Percentiles rank a stretch among this genome's conserved stretches.
These are phyloP conservation scores for Lamellibrachia luymesi DNA, from an alignment of 1,140 invertebrate genomes.

Conservation along the genomic window DNA sequence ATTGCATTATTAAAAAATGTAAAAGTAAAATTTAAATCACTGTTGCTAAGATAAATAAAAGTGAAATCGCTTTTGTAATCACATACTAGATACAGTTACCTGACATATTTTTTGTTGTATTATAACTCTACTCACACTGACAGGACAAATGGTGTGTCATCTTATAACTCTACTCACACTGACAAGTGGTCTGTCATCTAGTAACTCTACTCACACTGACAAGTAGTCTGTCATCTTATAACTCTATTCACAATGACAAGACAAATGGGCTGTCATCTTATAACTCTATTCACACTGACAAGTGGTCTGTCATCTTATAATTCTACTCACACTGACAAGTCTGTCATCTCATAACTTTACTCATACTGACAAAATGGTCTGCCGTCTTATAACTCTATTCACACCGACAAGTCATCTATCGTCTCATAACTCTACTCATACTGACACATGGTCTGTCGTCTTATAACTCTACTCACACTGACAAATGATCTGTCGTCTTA, in stretches of 20 bases:
- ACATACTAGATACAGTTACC: too few species aligned
- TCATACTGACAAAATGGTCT: neutral
- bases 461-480: neutral
- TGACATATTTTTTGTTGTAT: too few species aligned
- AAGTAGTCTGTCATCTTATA: neutral
- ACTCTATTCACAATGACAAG: neutral
- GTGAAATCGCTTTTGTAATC: too few species aligned
- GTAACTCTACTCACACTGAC: neutral
- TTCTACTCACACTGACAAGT: neutral
- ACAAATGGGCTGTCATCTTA: neutral
- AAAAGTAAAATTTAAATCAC: neutral
- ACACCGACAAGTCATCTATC: neutral
- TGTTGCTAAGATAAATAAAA: neutral
- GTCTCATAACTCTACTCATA: neutral
- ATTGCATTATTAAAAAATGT: neutral
- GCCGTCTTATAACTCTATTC: neutral
- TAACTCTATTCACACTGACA: neutral
- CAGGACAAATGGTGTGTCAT: too few species aligned
- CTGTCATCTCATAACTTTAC: neutral
- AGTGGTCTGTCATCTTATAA: neutral
- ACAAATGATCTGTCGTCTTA: neutral
- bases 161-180: too few species aligned
- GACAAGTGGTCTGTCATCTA: too few species aligned
- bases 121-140: too few species aligned
- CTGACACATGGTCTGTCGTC: neutral